Conservation (phyloP, 2,888 invertebrate genomes). For the Venusia cambrica region DNA sequence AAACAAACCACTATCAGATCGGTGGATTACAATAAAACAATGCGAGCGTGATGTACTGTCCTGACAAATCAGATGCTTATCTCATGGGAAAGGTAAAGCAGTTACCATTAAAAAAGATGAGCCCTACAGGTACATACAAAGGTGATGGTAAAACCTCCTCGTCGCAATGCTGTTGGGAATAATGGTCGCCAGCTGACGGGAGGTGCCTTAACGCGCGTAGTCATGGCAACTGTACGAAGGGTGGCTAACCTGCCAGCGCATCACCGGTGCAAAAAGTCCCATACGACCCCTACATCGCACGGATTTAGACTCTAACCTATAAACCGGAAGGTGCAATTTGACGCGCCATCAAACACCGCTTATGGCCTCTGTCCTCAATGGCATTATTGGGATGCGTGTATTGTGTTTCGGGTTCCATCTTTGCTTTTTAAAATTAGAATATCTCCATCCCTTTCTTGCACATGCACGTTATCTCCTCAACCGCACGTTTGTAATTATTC, state of each 20-base stretch:
- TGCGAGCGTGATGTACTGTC: constrained; percentile 43
- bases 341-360: constrained; percentile 50
- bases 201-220: constrained; percentile 73
- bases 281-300: constrained; percentile 46
- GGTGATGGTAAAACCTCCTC: constrained; percentile 53
- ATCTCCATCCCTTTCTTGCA: constrained; percentile 55
- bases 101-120: constrained; percentile 54
- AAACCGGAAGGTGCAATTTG: constrained; percentile 57
- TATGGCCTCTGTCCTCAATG: constrained; percentile 55
- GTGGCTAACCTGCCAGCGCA: constrained; percentile 74
- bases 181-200: constrained; percentile 80
- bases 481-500: constrained; percentile 70
- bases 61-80: constrained; percentile 53
- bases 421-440: constrained; percentile 80
- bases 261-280: constrained; percentile 49
- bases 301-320: constrained; percentile 63
- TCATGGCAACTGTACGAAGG: constrained; percentile 72
- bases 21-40: constrained; percentile 47
- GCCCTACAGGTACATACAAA: constrained; percentile 64
- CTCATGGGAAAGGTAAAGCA: constrained; percentile 52
- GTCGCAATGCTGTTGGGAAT: constrained; percentile 65
- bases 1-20: constrained; percentile 42
- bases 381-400: constrained; percentile 68
- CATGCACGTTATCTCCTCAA: constrained; percentile 44
- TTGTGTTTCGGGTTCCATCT: constrained; percentile 79